phyloP scores from a whole-genome alignment of 2,888 invertebrate species.

The Periphyllus acericola region DNA sequence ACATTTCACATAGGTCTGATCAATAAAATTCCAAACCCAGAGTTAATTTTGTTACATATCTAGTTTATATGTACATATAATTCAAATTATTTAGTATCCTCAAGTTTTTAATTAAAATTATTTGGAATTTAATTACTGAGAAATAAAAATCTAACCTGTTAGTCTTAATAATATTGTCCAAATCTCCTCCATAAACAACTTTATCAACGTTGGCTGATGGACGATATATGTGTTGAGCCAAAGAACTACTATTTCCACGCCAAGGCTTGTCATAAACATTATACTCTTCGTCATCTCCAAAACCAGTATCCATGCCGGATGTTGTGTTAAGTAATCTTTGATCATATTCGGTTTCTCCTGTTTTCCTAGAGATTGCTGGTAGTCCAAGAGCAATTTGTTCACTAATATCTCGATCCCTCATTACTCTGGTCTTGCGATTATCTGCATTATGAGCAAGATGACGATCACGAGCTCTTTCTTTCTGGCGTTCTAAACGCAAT shows the following conservation, averaged over 20 bases:
- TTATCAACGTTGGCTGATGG: constrained; percentile 88
- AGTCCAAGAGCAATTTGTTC: constrained; percentile 98
- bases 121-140: not conserved
- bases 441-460: constrained; percentile 89
- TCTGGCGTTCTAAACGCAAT: constrained; percentile 87
- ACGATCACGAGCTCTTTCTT: constrained; percentile 90
- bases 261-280: constrained; percentile 99
- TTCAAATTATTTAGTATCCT: not conserved
- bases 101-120: not conserved
- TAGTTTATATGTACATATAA: too few relatives aligned
- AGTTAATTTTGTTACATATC: too few relatives aligned
- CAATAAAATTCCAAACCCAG: too few relatives aligned
- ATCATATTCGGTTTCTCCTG: constrained; percentile 90
- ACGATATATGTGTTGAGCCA: constrained; percentile 90
- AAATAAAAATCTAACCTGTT: constrained; percentile 72
- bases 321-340: constrained; percentile 94
- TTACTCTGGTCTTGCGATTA: constrained; percentile 47
- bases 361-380: constrained; percentile 80
- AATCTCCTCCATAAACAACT: constrained; percentile 89
- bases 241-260: constrained; percentile 86
- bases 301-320: constrained; percentile 93
- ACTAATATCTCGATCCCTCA: constrained; percentile 93
- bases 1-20: too few relatives aligned
- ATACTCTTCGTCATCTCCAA: constrained; percentile 96
- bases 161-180: constrained; percentile 88